Evolutionary conservation across 2,888 invertebrate genomes (phyloP).

Genomic region (Brachyptera risi): DNA sequence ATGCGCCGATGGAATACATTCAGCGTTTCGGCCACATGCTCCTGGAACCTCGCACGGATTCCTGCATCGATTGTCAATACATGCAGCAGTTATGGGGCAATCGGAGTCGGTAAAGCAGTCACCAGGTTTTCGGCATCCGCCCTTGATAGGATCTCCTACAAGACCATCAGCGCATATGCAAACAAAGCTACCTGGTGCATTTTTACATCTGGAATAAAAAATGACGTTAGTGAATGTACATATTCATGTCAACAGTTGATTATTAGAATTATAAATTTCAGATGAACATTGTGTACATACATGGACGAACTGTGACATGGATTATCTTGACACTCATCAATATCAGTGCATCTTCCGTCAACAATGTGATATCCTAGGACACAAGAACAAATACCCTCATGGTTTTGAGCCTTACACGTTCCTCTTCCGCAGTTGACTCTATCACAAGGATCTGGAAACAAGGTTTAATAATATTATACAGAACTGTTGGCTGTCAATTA

Average conservation of each 20-base stretch:
- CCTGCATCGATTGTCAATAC: constrained; percentile 68
- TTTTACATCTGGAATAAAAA: constrained; percentile 57
- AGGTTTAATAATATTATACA: too few species aligned
- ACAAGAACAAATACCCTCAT: constrained; percentile 70
- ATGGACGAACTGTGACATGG: constrained; percentile 77
- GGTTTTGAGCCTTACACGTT: constrained; percentile 66
- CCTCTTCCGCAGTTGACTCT: constrained; percentile 75
- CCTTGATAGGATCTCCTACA: constrained; percentile 68
- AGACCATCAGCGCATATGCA: constrained; percentile 76
- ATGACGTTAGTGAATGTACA: not conserved
- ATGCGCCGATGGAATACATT: constrained; percentile 67
- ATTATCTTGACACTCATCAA: constrained; percentile 71
- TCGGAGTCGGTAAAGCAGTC: constrained; percentile 76
- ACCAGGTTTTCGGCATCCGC: constrained; percentile 76
- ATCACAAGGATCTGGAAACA: constrained; percentile 71
- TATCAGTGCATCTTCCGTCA: constrained; percentile 68
- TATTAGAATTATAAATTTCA: too few species aligned
- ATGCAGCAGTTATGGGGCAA: constrained; percentile 73
- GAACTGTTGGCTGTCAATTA: too few species aligned
- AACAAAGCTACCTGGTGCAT: constrained; percentile 69
- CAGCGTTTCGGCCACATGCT: constrained; percentile 71
- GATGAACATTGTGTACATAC: too few species aligned
- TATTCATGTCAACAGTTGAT: not conserved
- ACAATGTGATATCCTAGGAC: constrained; percentile 65
- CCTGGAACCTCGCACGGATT: constrained; percentile 67